Evolutionary conservation across 2,113 vertebrate genomes (phyloP).

Genomic region (Xenopus laevis): DNA sequence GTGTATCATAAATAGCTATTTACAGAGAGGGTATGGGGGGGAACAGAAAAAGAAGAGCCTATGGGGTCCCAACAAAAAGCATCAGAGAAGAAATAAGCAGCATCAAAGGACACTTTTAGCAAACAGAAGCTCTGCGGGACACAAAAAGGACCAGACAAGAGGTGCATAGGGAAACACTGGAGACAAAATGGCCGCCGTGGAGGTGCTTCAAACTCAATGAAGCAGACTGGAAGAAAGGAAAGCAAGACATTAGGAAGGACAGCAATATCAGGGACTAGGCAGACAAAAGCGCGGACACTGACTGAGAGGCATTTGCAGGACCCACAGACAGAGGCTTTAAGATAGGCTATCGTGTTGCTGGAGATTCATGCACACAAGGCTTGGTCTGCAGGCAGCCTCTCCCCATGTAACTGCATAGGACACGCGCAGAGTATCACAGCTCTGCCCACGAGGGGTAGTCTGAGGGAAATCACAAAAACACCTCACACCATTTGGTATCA

Average conservation of each 20-base stretch:
- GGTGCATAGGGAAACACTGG: background rate
- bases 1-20: slow-evolving; percentile 40
- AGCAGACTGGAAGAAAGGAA: background rate
- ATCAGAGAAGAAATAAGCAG: slow-evolving; percentile 11
- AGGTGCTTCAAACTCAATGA: slow-evolving; percentile 12
- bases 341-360: slow-evolving; percentile 36
- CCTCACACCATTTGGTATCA: slow-evolving; percentile 43
- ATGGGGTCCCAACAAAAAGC: slow-evolving; percentile 26
- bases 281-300: background rate
- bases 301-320: slow-evolving; percentile 10
- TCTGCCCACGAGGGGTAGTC: slow-evolving; percentile 35
- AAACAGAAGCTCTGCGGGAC: slow-evolving; percentile 26
- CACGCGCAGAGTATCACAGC: slow-evolving; percentile 32
- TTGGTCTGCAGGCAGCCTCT: slow-evolving; percentile 42
- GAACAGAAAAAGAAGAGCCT: slow-evolving; percentile 5
- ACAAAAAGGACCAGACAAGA: background rate
- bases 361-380: slow-evolving; percentile 46
- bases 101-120: slow-evolving; percentile 22
- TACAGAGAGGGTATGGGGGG: slow-evolving; percentile 21
- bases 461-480: slow-evolving; percentile 35
- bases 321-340: slow-evolving; percentile 8
- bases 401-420: slow-evolving; percentile 45
- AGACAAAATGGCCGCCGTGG: background rate
- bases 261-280: background rate
- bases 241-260: background rate